Evolutionary conservation across 1,140 invertebrate genomes (phyloP).

Genomic region (Saccostrea cuccullata): DNA sequence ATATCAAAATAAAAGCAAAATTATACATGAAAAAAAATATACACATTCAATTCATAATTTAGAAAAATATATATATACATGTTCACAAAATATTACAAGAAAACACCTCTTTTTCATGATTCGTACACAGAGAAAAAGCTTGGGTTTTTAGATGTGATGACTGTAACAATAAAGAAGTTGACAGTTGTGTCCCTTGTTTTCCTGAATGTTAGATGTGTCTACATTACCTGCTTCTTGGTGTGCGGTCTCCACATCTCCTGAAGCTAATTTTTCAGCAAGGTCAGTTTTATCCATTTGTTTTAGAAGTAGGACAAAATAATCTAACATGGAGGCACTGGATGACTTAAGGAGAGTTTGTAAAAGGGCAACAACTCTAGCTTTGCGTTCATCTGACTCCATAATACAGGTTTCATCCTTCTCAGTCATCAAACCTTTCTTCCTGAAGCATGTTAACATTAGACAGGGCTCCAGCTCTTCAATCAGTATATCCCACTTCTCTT

Average conservation of each 20-base stretch:
- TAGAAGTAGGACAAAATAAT: conserved; percentile 7
- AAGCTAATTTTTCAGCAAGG: neutral
- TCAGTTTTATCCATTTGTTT: neutral
- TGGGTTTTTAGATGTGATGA: too few relatives aligned
- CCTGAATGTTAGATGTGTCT: too few relatives aligned
- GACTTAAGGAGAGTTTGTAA: neutral
- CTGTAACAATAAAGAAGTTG: too few relatives aligned
- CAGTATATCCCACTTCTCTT: neutral
- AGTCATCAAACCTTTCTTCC: neutral
- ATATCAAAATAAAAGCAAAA: neutral
- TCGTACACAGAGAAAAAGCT: too few relatives aligned
- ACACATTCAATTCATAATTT: too few relatives aligned
- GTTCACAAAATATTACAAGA: too few relatives aligned
- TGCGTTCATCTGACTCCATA: neutral
- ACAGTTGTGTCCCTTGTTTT: too few relatives aligned
- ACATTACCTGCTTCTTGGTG: conserved; percentile 8
- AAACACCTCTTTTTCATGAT: too few relatives aligned
- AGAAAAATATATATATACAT: too few relatives aligned
- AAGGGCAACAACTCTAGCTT: neutral
- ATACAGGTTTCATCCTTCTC: neutral
- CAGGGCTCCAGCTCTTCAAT: neutral
- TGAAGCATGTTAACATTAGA: neutral
- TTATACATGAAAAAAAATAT: too few relatives aligned
- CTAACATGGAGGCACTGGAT: neutral
- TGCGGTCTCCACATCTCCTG: neutral